Conservation (phyloP, 2,113 vertebrate genomes). For the Halichoeres trimaculatus region DNA sequence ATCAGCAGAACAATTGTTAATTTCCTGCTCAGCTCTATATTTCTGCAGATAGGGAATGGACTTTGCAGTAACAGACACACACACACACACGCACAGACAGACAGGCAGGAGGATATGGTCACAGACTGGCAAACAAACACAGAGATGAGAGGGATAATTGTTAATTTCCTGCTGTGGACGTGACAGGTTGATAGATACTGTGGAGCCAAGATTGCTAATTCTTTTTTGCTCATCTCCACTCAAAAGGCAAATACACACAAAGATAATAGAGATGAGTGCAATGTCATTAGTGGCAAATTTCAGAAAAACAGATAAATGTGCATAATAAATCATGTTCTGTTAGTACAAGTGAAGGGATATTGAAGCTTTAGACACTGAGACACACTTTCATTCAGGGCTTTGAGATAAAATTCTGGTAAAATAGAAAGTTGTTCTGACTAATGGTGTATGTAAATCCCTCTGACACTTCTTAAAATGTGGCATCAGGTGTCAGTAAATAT, state of each 20-base stretch:
- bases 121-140: slow-evolving; percentile 41
- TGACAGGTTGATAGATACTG: slow-evolving; percentile 45
- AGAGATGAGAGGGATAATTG: slow-evolving; percentile 58
- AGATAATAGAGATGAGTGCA: slow-evolving; percentile 5
- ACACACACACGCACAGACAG: slow-evolving; percentile 34
- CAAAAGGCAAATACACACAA: slow-evolving; percentile 17
- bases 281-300: not conserved
- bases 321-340: not conserved
- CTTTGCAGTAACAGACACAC: slow-evolving; percentile 27
- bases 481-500: no score
- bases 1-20: slow-evolving; percentile 72
- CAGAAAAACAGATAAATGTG: not conserved
- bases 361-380: not conserved
- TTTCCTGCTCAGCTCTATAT: slow-evolving; percentile 61
- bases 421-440: no score
- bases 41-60: slow-evolving; percentile 59
- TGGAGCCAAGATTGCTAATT: slow-evolving; percentile 1
- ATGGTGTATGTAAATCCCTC: no score
- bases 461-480: no score
- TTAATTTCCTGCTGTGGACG: slow-evolving; percentile 59
- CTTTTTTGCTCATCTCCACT: slow-evolving; percentile 26
- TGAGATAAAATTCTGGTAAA: not conserved
- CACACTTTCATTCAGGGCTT: no score
- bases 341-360: not conserved
- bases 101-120: slow-evolving; percentile 31